phyloP scores from a whole-genome alignment of 2,797 vertebrate genomes.

The Microhierax caerulescens region DNA sequence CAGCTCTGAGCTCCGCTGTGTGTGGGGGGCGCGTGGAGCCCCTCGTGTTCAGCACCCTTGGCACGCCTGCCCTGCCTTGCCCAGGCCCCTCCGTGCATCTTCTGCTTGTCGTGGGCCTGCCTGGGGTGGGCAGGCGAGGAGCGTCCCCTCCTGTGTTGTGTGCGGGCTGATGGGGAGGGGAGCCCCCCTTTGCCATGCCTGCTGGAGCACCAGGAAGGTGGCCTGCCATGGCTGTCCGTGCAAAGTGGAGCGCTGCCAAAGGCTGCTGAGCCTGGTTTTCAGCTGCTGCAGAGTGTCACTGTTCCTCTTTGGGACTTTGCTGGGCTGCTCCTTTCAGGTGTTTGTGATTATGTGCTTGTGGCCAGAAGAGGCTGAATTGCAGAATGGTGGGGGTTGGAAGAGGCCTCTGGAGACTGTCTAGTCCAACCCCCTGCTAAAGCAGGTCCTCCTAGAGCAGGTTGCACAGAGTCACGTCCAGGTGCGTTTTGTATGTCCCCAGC shows the following conservation, averaged over 20 bases:
- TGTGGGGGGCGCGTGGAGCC: accelerated
- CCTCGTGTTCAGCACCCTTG: accelerated
- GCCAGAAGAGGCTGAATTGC: background rate
- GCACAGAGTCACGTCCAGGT: no score
- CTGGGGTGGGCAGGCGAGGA: background rate
- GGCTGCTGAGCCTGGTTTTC: background rate
- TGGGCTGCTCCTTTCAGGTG: background rate
- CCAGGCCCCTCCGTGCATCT: accelerated
- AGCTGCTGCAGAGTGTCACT: accelerated
- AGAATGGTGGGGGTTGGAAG: no score
- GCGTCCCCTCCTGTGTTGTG: accelerated
- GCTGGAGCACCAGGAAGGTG: background rate
- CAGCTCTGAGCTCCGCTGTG: accelerated
- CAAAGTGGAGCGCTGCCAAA: accelerated
- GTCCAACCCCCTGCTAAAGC: no score
- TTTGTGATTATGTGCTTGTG: accelerated
- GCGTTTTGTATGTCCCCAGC: no score
- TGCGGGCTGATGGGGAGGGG: background rate
- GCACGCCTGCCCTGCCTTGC: background rate
- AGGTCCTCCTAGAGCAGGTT: no score
- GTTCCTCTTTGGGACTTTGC: background rate
- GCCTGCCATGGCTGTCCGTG: background rate
- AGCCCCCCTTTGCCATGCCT: background rate
- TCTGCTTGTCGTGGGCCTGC: background rate
- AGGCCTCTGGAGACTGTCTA: no score